Evolutionary conservation across 35 echinoderm and acorn worm genomes (phyloP).

Genomic region (Chiridota heheva): DNA sequence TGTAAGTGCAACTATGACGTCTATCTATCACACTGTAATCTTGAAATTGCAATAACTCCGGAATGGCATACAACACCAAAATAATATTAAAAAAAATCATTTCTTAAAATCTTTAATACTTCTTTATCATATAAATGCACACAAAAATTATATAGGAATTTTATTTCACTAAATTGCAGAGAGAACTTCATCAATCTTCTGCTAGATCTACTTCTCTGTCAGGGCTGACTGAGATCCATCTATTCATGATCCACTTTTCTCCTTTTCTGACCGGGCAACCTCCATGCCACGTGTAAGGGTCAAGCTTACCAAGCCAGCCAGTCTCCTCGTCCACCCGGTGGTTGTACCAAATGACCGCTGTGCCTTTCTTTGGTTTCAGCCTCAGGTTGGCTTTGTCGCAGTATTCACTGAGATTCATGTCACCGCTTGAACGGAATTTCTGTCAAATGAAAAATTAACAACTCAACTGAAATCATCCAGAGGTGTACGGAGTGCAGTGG

Average conservation of each 20-base stretch:
- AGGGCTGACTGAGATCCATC: conserved; percentile 80
- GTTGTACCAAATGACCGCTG: conserved; percentile 92
- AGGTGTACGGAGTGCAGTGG: background rate
- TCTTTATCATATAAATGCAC: too few relatives aligned
- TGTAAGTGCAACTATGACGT: too few relatives aligned
- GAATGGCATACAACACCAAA: too few relatives aligned
- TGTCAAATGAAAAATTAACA: conserved; percentile 9
- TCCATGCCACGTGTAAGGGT: conserved; percentile 89
- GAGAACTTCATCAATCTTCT: background rate
- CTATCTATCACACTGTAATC: too few relatives aligned
- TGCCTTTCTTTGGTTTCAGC: conserved; percentile 66
- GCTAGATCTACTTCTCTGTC: conserved; percentile 65
- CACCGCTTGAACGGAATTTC: conserved; percentile 66
- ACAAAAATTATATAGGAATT: too few relatives aligned
- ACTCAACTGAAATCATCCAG: background rate
- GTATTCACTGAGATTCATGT: conserved; percentile 69
- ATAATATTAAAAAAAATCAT: too few relatives aligned
- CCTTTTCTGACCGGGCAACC: conserved; percentile 88
- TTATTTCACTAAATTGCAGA: background rate
- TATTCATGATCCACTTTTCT: conserved; percentile 93
- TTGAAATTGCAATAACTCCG: too few relatives aligned
- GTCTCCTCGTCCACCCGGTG: conserved; percentile 77
- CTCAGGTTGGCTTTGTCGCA: conserved; percentile 72
- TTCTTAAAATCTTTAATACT: too few relatives aligned
- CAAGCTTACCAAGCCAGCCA: conserved; percentile 84